Conservation (phyloP, 2,797 vertebrate species). For the Mastacembelus armatus region DNA sequence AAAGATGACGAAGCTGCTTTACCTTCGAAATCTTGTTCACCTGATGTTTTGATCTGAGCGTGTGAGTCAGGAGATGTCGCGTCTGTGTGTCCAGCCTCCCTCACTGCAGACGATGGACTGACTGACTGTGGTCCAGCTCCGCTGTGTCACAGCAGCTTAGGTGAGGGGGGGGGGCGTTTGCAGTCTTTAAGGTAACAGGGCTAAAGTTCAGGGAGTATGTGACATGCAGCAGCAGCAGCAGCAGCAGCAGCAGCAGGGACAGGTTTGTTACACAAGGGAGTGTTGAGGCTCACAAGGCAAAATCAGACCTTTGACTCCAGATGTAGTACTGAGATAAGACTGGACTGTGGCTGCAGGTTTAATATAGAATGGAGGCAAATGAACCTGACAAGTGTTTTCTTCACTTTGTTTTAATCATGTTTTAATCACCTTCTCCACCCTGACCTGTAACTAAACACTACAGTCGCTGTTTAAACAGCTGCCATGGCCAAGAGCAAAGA, state of each 20-base stretch:
- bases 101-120: background rate
- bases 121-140: no score
- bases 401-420: background rate
- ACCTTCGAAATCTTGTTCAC: background rate
- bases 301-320: background rate
- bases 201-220: constrained; percentile 27
- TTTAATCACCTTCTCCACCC: background rate
- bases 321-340: constrained; percentile 20
- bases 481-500: background rate
- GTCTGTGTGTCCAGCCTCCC: constrained; percentile 1
- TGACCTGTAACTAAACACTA: background rate
- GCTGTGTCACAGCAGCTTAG: background rate
- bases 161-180: rapidly evolving
- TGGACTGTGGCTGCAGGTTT: no score
- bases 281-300: background rate
- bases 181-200: background rate
- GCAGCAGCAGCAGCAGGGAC: no score
- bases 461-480: background rate
- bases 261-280: background rate
- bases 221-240: no score
- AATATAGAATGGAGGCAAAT: constrained; percentile 1
- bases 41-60: no score
- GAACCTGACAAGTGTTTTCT: background rate
- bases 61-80: no score
- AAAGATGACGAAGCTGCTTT: background rate